Evolutionary conservation across 2,113 vertebrate species (phyloP).

Genomic region (Pampusana beccarii): DNA sequence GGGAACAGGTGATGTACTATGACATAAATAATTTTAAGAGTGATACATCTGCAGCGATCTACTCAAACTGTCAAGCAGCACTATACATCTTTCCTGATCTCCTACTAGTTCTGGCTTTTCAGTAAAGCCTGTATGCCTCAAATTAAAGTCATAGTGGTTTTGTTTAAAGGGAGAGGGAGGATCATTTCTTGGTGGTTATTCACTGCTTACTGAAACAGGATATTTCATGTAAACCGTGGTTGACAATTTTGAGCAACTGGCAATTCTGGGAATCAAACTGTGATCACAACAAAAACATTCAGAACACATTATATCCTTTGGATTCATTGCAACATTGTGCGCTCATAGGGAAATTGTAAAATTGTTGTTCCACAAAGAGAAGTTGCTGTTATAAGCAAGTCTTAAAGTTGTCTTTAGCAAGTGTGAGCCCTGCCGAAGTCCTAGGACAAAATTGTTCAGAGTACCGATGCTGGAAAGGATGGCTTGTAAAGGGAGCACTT

Average conservation of each 20-base stretch:
- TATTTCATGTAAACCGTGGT: not conserved
- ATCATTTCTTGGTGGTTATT: not conserved
- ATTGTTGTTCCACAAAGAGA: not conserved
- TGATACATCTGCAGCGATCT: not conserved
- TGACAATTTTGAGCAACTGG: not conserved
- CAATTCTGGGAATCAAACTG: not conserved
- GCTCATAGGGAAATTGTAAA: not conserved
- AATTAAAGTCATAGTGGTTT: not conserved
- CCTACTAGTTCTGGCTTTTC: not conserved
- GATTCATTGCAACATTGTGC: not conserved
- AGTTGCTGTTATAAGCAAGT: not conserved
- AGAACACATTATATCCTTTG: not conserved
- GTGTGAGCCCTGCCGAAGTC: not conserved
- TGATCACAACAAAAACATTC: not conserved
- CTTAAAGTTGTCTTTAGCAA: not conserved
- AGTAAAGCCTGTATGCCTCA: not conserved
- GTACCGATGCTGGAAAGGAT: not conserved
- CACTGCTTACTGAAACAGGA: not conserved
- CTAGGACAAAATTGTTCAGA: not conserved
- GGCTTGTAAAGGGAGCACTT: not conserved
- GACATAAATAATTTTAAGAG: not conserved
- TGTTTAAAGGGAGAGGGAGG: not conserved
- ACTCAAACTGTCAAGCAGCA: not conserved
- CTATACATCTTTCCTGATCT: not conserved
- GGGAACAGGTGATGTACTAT: not conserved